phyloP scores from a whole-genome alignment of 2,888 invertebrate genomes.

The Drosophila robusta region DNA sequence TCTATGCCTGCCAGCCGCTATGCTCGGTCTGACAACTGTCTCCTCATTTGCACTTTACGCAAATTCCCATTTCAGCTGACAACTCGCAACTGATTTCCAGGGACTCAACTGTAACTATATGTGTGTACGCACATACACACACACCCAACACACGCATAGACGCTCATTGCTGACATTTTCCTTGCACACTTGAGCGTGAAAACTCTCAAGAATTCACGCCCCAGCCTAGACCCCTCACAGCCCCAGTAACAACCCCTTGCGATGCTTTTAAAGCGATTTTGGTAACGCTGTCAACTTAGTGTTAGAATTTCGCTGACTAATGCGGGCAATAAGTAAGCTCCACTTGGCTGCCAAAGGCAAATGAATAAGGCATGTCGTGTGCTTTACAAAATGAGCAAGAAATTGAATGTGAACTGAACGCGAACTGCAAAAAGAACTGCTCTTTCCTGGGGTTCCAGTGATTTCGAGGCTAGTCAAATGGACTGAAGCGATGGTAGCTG shows the following conservation, averaged over 20 bases:
- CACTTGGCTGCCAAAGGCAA: constrained; percentile 18
- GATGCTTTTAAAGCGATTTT: constrained; percentile 40
- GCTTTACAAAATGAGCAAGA: constrained; percentile 11
- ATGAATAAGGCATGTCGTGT: constrained; percentile 6
- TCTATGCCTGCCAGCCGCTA: constrained; percentile 17
- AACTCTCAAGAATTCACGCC: constrained; percentile 47
- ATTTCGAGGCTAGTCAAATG: constrained; percentile 14
- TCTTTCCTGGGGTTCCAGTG: constrained; percentile 1
- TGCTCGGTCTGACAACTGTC: constrained; percentile 23
- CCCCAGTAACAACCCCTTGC: neutral
- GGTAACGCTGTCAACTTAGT: constrained; percentile 53
- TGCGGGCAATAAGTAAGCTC: constrained; percentile 27
- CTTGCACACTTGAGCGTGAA: constrained; percentile 37
- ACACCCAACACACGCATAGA: constrained; percentile 9
- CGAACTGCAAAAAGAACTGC: neutral
- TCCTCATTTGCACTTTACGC: constrained; percentile 60
- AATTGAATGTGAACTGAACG: constrained; percentile 2
- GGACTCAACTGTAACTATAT: constrained; percentile 45
- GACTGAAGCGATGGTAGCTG: neutral
- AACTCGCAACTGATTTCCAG: constrained; percentile 53
- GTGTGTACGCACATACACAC: constrained; percentile 28
- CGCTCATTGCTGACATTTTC: constrained; percentile 22
- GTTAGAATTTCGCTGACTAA: constrained; percentile 49
- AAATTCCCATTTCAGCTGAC: constrained; percentile 45
- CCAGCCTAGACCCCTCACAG: neutral